phyloP scores from a whole-genome alignment of 2,888 invertebrate genomes.

The Ypsolopha scabrella region DNA sequence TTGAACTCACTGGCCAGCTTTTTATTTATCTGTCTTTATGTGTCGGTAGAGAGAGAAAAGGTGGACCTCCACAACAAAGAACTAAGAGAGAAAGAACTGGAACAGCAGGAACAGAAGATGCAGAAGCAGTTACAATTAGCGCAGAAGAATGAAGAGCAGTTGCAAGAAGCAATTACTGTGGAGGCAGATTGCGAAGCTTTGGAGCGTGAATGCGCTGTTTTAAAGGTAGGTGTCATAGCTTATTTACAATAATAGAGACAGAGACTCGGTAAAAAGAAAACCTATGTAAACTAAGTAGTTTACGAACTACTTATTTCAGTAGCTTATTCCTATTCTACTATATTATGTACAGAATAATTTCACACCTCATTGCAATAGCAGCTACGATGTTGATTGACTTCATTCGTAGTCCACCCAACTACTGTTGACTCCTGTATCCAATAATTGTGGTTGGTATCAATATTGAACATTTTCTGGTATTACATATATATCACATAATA shows the following conservation, averaged over 20 bases:
- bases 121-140: conserved; percentile 24
- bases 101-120: conserved; percentile 23
- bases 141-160: conserved; percentile 26
- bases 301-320: too few relatives aligned
- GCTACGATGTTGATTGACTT: too few relatives aligned
- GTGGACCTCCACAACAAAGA: conserved; percentile 20
- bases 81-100: conserved; percentile 29
- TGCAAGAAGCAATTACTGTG: conserved; percentile 23
- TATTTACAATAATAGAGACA: too few relatives aligned
- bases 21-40: not conserved
- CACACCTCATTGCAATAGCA: not conserved
- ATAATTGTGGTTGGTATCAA: too few relatives aligned
- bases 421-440: not conserved
- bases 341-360: too few relatives aligned
- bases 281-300: too few relatives aligned
- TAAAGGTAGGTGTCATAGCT: conserved; percentile 30
- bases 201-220: conserved; percentile 41
- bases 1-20: too few relatives aligned
- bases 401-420: not conserved
- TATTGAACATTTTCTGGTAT: not conserved
- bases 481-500: too few relatives aligned
- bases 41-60: conserved; percentile 2
- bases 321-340: too few relatives aligned
- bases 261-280: too few relatives aligned
- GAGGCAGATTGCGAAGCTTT: conserved; percentile 35